A percentile compares a stretch with the other conserved stretches of the same genome.
These are phyloP conservation scores for Polypterus senegalus DNA, from an alignment of 2,113 vertebrate genomes.

Conservation along the genomic window DNA sequence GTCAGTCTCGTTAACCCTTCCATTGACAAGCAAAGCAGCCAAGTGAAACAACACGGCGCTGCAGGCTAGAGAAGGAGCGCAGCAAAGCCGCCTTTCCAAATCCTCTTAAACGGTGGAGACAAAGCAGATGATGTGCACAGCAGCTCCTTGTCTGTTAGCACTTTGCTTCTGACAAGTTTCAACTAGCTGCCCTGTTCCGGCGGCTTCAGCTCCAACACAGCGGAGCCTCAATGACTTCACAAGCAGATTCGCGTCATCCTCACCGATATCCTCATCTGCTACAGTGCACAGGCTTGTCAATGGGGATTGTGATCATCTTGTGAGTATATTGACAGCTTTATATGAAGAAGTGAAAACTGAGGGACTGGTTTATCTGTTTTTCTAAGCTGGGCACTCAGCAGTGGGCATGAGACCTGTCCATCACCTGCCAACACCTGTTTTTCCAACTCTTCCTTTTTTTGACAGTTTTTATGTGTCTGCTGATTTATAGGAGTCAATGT, in stretches of 20 bases:
- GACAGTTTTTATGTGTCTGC: no score
- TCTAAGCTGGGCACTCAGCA: no score
- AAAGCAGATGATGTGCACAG: constrained; percentile 25
- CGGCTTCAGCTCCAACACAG: not conserved
- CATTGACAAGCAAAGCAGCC: constrained; percentile 33
- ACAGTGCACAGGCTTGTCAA: not conserved
- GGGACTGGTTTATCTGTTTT: no score
- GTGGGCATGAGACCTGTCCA: no score
- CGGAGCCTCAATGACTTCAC: not conserved
- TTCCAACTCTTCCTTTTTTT: no score
- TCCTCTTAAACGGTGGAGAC: constrained; percentile 32
- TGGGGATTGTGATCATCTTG: not conserved
- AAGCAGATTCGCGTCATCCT: no score
- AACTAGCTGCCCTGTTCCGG: not conserved
- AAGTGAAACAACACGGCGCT: constrained; percentile 17
- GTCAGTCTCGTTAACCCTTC: constrained; percentile 54
- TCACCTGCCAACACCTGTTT: no score
- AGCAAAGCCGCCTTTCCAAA: constrained; percentile 29
- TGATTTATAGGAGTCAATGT: no score
- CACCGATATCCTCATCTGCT: no score
- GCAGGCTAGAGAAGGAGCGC: constrained; percentile 24
- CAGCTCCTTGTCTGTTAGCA: constrained; percentile 5
- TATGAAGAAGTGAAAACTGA: not conserved
- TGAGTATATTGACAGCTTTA: not conserved
- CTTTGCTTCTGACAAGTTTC: constrained; percentile 27